Percentiles rank a stretch among this genome's conserved stretches.
Evolutionary conservation across 2,797 vertebrate genomes (phyloP).

Genomic region (Rhyacichthys aspro): DNA sequence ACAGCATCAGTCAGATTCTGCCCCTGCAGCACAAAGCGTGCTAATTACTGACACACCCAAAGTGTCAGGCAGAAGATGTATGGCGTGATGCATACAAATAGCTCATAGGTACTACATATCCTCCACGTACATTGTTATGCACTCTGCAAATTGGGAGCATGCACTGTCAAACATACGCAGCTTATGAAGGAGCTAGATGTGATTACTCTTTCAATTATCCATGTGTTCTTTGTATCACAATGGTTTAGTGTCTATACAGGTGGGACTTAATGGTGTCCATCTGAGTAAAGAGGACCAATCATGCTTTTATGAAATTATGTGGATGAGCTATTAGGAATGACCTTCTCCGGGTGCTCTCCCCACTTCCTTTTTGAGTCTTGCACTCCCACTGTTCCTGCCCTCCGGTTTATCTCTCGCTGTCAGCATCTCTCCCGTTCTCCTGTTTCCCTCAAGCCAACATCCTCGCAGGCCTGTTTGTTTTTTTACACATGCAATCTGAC

Average conservation of each 20-base stretch:
- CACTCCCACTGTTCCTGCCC: constrained; percentile 29
- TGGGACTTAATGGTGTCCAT: constrained; percentile 52
- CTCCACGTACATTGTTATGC: constrained; percentile 14
- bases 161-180: constrained; percentile 23
- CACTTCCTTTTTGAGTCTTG: constrained; percentile 29
- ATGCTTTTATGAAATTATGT: constrained; percentile 78
- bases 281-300: constrained; percentile 66
- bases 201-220: constrained; percentile 8
- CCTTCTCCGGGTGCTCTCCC: constrained; percentile 60
- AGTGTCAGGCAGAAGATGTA: constrained; percentile 62
- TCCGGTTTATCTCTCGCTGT: constrained; percentile 56
- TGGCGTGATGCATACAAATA: constrained; percentile 40
- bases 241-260: constrained; percentile 31
- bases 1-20: constrained; percentile 59
- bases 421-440: constrained; percentile 55
- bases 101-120: constrained; percentile 17
- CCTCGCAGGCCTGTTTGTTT: constrained; percentile 35
- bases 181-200: constrained; percentile 16
- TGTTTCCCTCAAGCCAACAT: constrained; percentile 33
- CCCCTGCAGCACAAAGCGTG: constrained; percentile 59
- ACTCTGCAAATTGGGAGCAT: constrained; percentile 22
- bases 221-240: constrained; percentile 16
- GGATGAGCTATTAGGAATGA: constrained; percentile 75
- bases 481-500: constrained; percentile 54
- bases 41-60: constrained; percentile 75